Base-by-base conservation (phyloP, 1,140 invertebrate species). In the Cydia strobilella region DNA sequence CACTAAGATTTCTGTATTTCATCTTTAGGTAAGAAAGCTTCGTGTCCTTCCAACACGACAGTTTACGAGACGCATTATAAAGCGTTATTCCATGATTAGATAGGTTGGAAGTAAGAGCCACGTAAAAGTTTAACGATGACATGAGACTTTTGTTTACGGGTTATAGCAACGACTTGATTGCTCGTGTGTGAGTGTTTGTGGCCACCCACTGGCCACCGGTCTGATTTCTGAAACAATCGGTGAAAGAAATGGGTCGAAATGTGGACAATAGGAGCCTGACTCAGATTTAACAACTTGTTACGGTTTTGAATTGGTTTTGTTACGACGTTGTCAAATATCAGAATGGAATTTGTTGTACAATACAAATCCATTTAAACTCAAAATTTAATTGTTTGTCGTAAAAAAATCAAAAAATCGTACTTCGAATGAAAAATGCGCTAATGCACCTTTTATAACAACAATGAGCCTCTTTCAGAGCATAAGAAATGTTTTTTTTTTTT, bases 71-170 rank as follows among this genome's bases (percentile, higher is more conserved):
- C 2, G 65, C 65, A 69, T 69, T 69, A 69, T 69, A 69, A 69
- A 69, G 65, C 65, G 63, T 27, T 66, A 66, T 13, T 66, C 63
- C 63, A 10, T n/a, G 65, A 62, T 75, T 77, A 72, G 72, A 66
- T 71, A 74, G 73, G 65, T 69, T 35, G 48, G 31, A 39, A 51
- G 73, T 59, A 59, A 69, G 20, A 35, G 65, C 75, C 13, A 69
- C 72, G 77, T 80, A 75, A 80, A 80, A 82, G 73, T 82, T 80
- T 80, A 80, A 82, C 77, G 74, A 78, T 72, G 71, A 72, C 71
- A n/a, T 45, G 45, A 27, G 42, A n/a, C 65, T 69, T 66, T 69
- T 69, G 65, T 69, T 69, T 69, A 69, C 65, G 27, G 65, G 27
- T 18, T 23, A 6, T 69, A 35, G 15, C n/a, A 69, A 39, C 65